Base-by-base conservation (phyloP, 2,797 vertebrate genomes). In the Glyptemys insculpta region DNA sequence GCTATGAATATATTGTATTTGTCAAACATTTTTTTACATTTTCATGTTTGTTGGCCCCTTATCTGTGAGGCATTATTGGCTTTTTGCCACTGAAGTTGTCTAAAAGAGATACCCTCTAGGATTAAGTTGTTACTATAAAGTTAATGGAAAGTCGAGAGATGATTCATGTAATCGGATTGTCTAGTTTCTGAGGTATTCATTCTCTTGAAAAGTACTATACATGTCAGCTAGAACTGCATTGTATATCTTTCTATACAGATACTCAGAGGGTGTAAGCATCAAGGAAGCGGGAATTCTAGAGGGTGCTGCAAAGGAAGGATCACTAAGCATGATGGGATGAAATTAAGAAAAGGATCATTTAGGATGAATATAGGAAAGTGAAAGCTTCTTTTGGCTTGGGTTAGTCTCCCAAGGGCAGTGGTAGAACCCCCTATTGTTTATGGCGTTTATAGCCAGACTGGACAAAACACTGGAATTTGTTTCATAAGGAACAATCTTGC, bases 181-280 rank as follows among this genome's bases (percentile, higher is more conserved):
- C n/a, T 68, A 44, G 65, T 44, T 29, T 4, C 34, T 16, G 12
- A 86, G 31, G 11, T 47, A 57, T 16, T 80, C 3, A 5, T 3
- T 87, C 29, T 72, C 37, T 92, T 80, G 49, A 31, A 23, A 68
- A 76, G 53, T 72, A 14, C 50, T 78, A 34, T 21, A 29, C 83
- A 29, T 29, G 18, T 31, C 31, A 79, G 15, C 25, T 27, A 76
- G 86, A 23, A 11, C 23, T 80, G 41, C 1, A 5, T 37, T 50
- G n/a, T 9, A 16, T 47, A 57, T 57, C 10, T 74, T 44, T 10
- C 25, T 76, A 12, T 41, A 25, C 21, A 27, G 41, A 25, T 76
- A 76, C 44, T 83, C 52, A 52, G 78, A 50, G 31, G 1, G 0
- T 86, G 23, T 7, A 41, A 0, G 23, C 2, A 2, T 79, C 65